phyloP scores from a whole-genome alignment of 2,797 vertebrate genomes.

The Coregonus ussuriensis region DNA sequence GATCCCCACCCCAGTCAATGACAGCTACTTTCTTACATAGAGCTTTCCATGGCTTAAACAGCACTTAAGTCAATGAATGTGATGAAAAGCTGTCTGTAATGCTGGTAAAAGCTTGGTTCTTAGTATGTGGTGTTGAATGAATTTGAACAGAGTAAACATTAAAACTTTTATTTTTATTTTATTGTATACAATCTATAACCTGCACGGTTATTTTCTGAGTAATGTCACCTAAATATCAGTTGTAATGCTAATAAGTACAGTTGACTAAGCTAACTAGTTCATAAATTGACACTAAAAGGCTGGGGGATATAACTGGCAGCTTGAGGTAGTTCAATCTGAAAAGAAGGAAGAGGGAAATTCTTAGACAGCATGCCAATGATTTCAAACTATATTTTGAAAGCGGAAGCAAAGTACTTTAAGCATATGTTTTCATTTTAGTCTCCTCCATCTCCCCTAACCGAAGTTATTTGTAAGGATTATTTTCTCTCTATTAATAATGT shows the following conservation, averaged over 20 bases:
- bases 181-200: not conserved
- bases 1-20: constrained; percentile 26
- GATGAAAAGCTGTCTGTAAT: not conserved
- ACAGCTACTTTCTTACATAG: constrained; percentile 43
- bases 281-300: not conserved
- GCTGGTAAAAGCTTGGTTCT: not conserved
- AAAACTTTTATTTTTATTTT: not conserved
- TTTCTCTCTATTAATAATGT: too few relatives aligned
- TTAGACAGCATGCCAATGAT: not conserved
- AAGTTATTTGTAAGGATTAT: too few relatives aligned
- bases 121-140: not conserved
- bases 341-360: constrained; percentile 23
- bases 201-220: not conserved
- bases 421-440: too few relatives aligned
- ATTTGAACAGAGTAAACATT: not conserved
- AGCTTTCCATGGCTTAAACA: not conserved
- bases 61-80: not conserved
- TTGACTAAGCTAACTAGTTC: not conserved
- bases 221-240: not conserved
- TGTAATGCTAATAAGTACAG: not conserved
- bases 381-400: not conserved
- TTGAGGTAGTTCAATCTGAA: constrained; percentile 49
- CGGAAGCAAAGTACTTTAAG: too few relatives aligned
- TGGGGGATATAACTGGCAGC: not conserved
- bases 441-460: too few relatives aligned